These are phyloP conservation scores for Polyergus mexicanus DNA, from an alignment of 1,140 invertebrate species.

Conservation along the genomic window DNA sequence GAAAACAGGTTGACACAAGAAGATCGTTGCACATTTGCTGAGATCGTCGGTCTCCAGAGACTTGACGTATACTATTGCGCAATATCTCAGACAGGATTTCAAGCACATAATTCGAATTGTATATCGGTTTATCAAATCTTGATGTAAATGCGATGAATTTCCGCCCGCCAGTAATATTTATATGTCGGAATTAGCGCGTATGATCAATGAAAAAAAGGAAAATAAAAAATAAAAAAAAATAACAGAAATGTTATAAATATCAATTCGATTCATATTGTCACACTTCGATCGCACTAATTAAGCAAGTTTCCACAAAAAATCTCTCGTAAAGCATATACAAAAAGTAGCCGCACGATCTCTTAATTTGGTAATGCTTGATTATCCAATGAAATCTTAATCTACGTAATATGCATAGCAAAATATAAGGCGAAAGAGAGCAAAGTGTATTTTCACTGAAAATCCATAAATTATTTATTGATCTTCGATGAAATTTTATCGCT, in stretches of 20 bases:
- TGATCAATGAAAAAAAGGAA: background rate
- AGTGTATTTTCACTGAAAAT: too few species aligned
- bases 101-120: background rate
- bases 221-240: too few species aligned
- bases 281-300: background rate
- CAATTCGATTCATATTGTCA: too few species aligned
- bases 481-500: too few species aligned
- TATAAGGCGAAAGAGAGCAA: too few species aligned
- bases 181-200: background rate
- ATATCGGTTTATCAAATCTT: conserved; percentile 4
- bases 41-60: background rate
- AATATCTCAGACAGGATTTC: conserved; percentile 15
- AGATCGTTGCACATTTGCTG: conserved; percentile 8
- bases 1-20: conserved; percentile 17
- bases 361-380: too few species aligned
- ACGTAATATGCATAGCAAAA: too few species aligned
- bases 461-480: too few species aligned
- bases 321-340: background rate
- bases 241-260: background rate
- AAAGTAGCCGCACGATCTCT: background rate
- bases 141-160: conserved; percentile 20
- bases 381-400: too few species aligned
- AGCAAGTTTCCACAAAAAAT: background rate
- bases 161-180: background rate
- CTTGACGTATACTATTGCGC: background rate